Percentiles rank a stretch among this genome's conserved stretches.
These are phyloP conservation scores for Sebastes reedi DNA, from an alignment of 2,797 vertebrate genomes.

Conservation along the genomic window DNA sequence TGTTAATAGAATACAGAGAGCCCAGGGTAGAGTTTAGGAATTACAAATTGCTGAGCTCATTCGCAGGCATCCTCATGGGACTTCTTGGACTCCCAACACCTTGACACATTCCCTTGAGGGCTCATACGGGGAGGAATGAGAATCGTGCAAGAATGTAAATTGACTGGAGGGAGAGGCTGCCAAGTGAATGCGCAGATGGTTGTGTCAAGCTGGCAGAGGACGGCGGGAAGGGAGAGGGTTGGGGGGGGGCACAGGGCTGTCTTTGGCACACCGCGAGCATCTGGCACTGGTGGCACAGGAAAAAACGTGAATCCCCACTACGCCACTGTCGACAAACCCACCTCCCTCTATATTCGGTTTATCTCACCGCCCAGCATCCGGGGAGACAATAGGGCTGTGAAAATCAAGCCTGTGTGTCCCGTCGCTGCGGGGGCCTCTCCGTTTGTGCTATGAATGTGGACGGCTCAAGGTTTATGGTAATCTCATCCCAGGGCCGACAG, in stretches of 20 bases:
- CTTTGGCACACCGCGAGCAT: slow-evolving; percentile 61
- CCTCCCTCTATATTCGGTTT: slow-evolving; percentile 54
- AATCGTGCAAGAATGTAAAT: slow-evolving; percentile 56
- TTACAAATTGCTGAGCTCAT: slow-evolving; percentile 59
- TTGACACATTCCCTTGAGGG: slow-evolving; percentile 54
- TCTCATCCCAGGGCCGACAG: slow-evolving; percentile 52
- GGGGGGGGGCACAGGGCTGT: slow-evolving; percentile 51
- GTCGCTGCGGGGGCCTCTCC: slow-evolving; percentile 4
- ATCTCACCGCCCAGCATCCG: slow-evolving; percentile 68
- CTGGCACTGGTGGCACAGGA: slow-evolving; percentile 61
- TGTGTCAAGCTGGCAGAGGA: slow-evolving; percentile 69
- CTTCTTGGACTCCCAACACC: slow-evolving; percentile 52
- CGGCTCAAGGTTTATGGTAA: slow-evolving; percentile 54
- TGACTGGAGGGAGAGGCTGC: slow-evolving; percentile 64
- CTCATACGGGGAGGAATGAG: slow-evolving; percentile 38
- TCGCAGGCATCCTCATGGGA: slow-evolving; percentile 46
- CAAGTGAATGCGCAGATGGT: slow-evolving; percentile 72
- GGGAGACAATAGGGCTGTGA: slow-evolving; percentile 54
- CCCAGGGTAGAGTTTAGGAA: slow-evolving; percentile 50
- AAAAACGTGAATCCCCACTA: slow-evolving; percentile 12
- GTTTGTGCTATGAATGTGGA: slow-evolving; percentile 27
- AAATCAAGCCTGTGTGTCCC: slow-evolving; percentile 29
- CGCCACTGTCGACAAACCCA: neutral
- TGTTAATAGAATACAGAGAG: slow-evolving; percentile 63
- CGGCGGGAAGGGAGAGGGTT: neutral